These are phyloP conservation scores for Trachymyrmex septentrionalis DNA, from an alignment of 1,140 invertebrate genomes.

Conservation along the genomic window DNA sequence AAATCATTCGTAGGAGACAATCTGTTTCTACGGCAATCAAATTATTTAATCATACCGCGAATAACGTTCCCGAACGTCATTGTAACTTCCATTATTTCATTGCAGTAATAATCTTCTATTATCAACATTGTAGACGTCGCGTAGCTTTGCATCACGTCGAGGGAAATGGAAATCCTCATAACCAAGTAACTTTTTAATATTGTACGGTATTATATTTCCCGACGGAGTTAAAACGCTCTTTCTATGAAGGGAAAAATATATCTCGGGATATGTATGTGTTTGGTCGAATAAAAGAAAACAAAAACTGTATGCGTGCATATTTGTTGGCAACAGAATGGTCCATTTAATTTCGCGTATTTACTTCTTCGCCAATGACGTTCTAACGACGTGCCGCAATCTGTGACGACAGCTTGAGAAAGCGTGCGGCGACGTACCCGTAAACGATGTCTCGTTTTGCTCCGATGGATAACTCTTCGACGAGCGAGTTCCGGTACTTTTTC, in stretches of 20 bases:
- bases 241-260: neutral
- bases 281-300: neutral
- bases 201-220: conserved; percentile 39
- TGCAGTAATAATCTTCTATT: conserved; percentile 31
- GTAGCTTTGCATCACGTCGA: neutral
- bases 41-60: conserved; percentile 54
- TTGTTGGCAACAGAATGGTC: neutral
- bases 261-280: neutral
- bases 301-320: neutral
- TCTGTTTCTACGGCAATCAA: conserved; percentile 18
- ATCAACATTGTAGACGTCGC: conserved; percentile 21
- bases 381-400: neutral
- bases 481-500: conserved; percentile 32
- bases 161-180: conserved; percentile 52
- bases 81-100: conserved; percentile 55
- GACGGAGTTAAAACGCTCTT: neutral
- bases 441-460: conserved; percentile 61
- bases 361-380: neutral
- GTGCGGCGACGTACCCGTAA: conserved; percentile 42
- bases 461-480: conserved; percentile 42
- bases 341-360: conserved; percentile 56
- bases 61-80: conserved; percentile 39
- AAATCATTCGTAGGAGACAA: conserved; percentile 24
- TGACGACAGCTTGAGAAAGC: conserved; percentile 53
- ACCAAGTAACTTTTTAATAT: conserved; percentile 56